A percentile compares a stretch with the other conserved stretches of the same genome.
These are phyloP conservation scores for Panagrolaimus sp. DNA, from an alignment of 1,140 invertebrate species.

Conservation along the genomic window DNA sequence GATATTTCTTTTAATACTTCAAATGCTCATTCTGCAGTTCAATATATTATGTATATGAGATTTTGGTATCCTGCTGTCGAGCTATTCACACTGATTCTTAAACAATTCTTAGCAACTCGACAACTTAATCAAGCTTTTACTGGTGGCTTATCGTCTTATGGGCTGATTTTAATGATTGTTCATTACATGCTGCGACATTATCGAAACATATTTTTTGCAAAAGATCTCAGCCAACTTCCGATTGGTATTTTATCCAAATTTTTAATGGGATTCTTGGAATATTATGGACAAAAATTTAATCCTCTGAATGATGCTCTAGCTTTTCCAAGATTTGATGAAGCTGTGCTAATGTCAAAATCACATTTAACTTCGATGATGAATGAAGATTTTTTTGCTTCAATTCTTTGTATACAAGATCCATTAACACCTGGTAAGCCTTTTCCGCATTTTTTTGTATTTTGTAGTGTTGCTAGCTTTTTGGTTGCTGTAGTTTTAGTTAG, in stretches of 20 bases:
- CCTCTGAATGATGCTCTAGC: not conserved
- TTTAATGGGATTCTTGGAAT: not conserved
- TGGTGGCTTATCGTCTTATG: not conserved
- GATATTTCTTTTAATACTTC: slow-evolving; percentile 6
- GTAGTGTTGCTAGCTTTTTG: too few relatives aligned
- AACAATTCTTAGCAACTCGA: not conserved
- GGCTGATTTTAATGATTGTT: not conserved
- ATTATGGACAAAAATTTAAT: not conserved
- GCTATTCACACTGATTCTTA: not conserved
- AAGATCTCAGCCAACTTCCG: not conserved
- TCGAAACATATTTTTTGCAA: not conserved
- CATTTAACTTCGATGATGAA: not conserved
- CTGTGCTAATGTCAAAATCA: not conserved
- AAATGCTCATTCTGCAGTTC: not conserved
- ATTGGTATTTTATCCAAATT: not conserved
- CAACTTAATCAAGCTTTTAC: slow-evolving; percentile 6
- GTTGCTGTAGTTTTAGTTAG: too few relatives aligned
- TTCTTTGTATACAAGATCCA: slow-evolving; percentile 1
- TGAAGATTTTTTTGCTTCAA: not conserved
- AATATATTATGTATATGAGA: not conserved
- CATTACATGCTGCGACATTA: slow-evolving; percentile 2
- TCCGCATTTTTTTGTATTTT: too few relatives aligned
- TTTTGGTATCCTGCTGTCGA: not conserved
- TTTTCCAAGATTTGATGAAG: not conserved
- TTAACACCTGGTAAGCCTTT: not conserved